A percentile compares a stretch with the other conserved stretches of the same genome.
Evolutionary conservation across 2,888 invertebrate species (phyloP).

Genomic region (Hirtodrosophila confusa): DNA sequence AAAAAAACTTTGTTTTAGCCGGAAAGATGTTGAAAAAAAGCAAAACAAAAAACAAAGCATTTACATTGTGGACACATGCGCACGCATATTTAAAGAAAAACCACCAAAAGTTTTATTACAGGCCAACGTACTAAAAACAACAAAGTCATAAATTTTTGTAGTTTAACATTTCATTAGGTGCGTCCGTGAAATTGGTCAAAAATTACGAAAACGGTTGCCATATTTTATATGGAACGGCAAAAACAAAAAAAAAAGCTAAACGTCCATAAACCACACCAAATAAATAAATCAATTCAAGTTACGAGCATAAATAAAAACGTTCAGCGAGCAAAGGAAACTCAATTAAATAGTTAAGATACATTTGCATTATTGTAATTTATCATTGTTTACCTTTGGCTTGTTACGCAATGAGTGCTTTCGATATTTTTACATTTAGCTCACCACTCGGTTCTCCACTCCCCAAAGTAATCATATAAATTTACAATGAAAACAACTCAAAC

Average conservation of each 20-base stretch:
- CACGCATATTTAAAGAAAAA: slow-evolving; percentile 22
- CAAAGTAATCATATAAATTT: slow-evolving; percentile 28
- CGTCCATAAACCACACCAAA: slow-evolving; percentile 22
- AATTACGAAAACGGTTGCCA: slow-evolving; percentile 25
- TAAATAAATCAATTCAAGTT: slow-evolving; percentile 30
- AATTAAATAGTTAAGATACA: slow-evolving; percentile 23
- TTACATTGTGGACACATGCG: slow-evolving; percentile 53
- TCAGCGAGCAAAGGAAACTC: slow-evolving; percentile 17
- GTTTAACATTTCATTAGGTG: slow-evolving; percentile 54
- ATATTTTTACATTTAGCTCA: not conserved
- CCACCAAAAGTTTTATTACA: slow-evolving; percentile 28
- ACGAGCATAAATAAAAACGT: slow-evolving; percentile 17
- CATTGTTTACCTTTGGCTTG: slow-evolving; percentile 15
- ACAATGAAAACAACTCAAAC: slow-evolving; percentile 40
- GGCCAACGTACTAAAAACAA: slow-evolving; percentile 31
- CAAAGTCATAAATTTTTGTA: slow-evolving; percentile 44
- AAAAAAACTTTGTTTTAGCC: slow-evolving; percentile 37
- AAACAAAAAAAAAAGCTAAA: not conserved
- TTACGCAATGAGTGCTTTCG: slow-evolving; percentile 23
- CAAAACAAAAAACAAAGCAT: slow-evolving; percentile 54
- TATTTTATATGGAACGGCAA: slow-evolving; percentile 10
- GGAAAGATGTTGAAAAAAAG: slow-evolving; percentile 26
- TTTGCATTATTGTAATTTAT: slow-evolving; percentile 40
- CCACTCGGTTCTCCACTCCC: not conserved
- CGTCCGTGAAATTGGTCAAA: slow-evolving; percentile 29